Evolutionary conservation across 2,113 vertebrate species (phyloP), one percentile per base, ranked within the genome.

Genomic region (Procapra przewalskii): DNA sequence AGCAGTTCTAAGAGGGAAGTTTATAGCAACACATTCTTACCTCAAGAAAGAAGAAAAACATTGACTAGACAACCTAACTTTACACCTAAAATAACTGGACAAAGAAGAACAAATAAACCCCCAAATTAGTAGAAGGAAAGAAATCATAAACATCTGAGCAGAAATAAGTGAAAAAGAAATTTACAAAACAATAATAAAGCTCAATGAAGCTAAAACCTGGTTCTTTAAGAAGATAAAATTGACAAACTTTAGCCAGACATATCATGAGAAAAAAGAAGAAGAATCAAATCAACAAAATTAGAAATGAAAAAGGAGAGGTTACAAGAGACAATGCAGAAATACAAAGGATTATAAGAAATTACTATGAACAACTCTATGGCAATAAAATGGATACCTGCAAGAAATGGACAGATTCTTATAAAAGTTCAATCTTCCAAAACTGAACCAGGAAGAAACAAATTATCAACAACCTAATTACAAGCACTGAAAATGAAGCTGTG

Each of bases 41-140:
- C 67, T 71, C 19, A 36, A 71, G n/a, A 71, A 71, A 23, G 9
- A 36, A 36, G 2, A 36, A 71, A 71, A 71, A 36, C 19, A 23
- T 36, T 0, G 0, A 36, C 10, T 23, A 36, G 1, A n/a, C n/a
- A 36, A 71, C n/a, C 9, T 23, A 71, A 71, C 9, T 23, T 67
- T 23, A 71, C n/a, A 36, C 9, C 17, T 11, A 36, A 71, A 71
- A 71, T n/a, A 36, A 71, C 17, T 23, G 9, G n/a, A 21, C 5
- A 71, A 36, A 21, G n/a, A 71, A 71, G 17, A 40, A 71, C 10
- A 23, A 23, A 40, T 6, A 71, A 23, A 71, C 5, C n/a, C 19
- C 10, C 0, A 71, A 71, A 36, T 40, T 40, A 36, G 67, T 12
- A 71, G n/a, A 71, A 71, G 64, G 64, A 36, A 67, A 21, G 17